phyloP scores from a whole-genome alignment of 2,888 invertebrate species.

The Andrena trimmerana region DNA sequence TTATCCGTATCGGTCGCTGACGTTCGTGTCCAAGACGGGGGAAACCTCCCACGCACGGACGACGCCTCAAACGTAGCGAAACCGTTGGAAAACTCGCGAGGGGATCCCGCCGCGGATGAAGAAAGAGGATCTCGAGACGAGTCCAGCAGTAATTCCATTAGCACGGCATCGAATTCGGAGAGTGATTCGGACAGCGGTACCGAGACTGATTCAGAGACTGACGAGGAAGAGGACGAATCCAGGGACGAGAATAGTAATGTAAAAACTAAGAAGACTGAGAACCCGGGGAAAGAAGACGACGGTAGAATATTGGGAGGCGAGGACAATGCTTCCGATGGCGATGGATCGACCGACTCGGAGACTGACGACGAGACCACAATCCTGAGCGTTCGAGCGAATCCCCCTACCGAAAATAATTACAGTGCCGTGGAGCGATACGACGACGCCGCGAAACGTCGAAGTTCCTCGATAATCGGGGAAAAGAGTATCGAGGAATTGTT shows the following conservation, averaged over 20 bases:
- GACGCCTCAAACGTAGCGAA: neutral
- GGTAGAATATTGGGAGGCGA: slow-evolving; percentile 18
- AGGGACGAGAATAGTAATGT: slow-evolving; percentile 64
- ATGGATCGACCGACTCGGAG: slow-evolving; percentile 40
- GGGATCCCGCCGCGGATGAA: neutral
- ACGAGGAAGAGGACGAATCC: slow-evolving; percentile 52
- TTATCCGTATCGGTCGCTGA: slow-evolving; percentile 18
- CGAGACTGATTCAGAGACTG: slow-evolving; percentile 49
- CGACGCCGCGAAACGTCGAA: slow-evolving; percentile 55
- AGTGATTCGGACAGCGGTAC: slow-evolving; percentile 26
- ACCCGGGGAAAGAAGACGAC: slow-evolving; percentile 4
- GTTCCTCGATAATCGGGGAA: slow-evolving; percentile 65
- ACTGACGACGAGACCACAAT: slow-evolving; percentile 56
- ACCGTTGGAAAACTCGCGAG: neutral
- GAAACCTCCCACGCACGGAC: neutral
- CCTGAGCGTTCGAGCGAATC: slow-evolving; percentile 46
- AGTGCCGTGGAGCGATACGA: slow-evolving; percentile 46
- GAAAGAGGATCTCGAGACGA: neutral
- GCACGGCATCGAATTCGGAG: slow-evolving; percentile 11
- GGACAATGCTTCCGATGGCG: neutral
- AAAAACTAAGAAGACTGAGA: slow-evolving; percentile 44
- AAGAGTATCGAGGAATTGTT: slow-evolving; percentile 77
- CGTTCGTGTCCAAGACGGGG: neutral
- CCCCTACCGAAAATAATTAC: slow-evolving; percentile 35
- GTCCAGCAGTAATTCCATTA: neutral